Base-by-base conservation (phyloP, 2,888 invertebrate genomes). In the Anthophora plumipes region DNA sequence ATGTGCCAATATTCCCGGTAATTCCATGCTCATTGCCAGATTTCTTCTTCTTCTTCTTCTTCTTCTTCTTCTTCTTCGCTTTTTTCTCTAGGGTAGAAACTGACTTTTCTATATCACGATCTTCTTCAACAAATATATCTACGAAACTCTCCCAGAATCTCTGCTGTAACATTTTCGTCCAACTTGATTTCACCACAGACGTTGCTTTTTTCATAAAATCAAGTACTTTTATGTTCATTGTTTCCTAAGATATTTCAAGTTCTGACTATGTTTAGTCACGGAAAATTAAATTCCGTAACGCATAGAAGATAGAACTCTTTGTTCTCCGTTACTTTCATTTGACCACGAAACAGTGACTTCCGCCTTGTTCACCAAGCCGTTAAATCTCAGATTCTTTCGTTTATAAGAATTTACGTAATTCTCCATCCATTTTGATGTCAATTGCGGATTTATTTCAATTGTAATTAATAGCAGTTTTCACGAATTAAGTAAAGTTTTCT, bases 11-110 rank as follows among this genome's bases (percentile, higher is more conserved):
- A 82, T 80, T 77, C 70, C 80, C 25, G 43, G 60, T 69, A 77
- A 77, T 76, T 73, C 76, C 70, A 69, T 67, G 80, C 59, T 80
- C 72, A 61, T 69, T 77, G 82, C 82, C 80, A 77, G 73, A 73
- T 70, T 72, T 50, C 60, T 60, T 55, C 52, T 67, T 61, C 54
- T 22, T 48, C 50, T 20, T 59, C 46, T 72, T 68, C 69, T 55
- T 61, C 61, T 48, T n/a, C n/a, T 61, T 66, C 71, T 59, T 61
- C 22, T 67, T 61, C 54, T 22, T 48, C 50, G 25, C 64, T 52
- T 72, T 68, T 72, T 55, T 61, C 61, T 48, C 1, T 25, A 20
- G 22, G 52, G 57, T 17, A 72, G 67, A 68, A 68, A 17, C 54
- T 57, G 63, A 25, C 70, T 66, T 50, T 55, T 25, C 11, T 12